These are phyloP conservation scores for Hylaea fasciaria DNA, from an alignment of 2,888 invertebrate species.

Conservation along the genomic window DNA sequence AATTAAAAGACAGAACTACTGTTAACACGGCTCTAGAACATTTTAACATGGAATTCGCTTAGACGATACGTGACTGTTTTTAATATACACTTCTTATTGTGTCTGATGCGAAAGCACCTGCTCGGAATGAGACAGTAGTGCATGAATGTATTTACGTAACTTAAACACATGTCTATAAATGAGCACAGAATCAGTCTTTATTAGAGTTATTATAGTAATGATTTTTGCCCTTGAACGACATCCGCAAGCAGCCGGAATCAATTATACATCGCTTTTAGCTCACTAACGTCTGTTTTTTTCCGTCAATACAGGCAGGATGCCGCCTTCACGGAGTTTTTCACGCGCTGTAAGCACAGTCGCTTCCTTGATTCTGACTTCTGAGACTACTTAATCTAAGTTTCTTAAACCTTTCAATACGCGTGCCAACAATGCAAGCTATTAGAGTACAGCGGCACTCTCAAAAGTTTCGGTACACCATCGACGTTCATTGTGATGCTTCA, in stretches of 20 bases:
- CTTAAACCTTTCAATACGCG: conserved; percentile 61
- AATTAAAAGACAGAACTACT: conserved; percentile 72
- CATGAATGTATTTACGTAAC: conserved; percentile 33
- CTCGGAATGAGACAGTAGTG: conserved; percentile 39
- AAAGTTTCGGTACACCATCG: conserved; percentile 73
- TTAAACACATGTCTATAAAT: conserved; percentile 15
- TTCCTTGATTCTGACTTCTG: conserved; percentile 57
- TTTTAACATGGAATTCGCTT: conserved; percentile 38
- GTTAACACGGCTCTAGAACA: conserved; percentile 38
- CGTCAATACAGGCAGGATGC: conserved; percentile 74
- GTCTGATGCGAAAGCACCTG: conserved; percentile 46
- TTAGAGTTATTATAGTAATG: conserved; percentile 57
- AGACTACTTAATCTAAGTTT: conserved; percentile 40
- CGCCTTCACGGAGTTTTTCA: conserved; percentile 76
- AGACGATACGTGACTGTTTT: conserved; percentile 45
- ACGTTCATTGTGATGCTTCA: conserved; percentile 77
- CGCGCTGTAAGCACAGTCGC: conserved; percentile 67
- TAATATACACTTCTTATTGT: conserved; percentile 42
- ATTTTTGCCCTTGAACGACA: conserved; percentile 80
- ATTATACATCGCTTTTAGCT: conserved; percentile 57
- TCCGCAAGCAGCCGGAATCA: conserved; percentile 80
- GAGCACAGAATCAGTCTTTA: conserved; percentile 48
- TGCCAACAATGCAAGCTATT: conserved; percentile 71
- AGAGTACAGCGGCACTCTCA: conserved; percentile 67
- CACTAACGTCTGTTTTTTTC: conserved; percentile 45